phyloP scores from a whole-genome alignment of 2,113 vertebrate species.

The Rostratula benghalensis region DNA sequence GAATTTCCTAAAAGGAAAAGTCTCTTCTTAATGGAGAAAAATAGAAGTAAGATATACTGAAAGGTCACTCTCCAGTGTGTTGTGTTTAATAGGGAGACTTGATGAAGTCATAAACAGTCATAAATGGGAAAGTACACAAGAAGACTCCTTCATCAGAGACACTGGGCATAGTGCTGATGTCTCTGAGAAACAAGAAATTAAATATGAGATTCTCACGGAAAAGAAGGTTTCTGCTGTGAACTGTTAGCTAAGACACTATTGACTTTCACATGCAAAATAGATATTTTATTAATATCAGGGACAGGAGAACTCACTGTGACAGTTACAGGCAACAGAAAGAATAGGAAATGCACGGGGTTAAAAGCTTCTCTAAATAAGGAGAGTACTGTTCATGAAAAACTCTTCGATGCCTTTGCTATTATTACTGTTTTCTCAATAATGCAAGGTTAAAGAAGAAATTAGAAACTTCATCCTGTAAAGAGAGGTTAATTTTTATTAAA shows the following conservation, averaged over 20 bases:
- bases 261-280: not conserved
- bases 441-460: not conserved
- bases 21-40: not conserved
- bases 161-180: not conserved
- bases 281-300: not conserved
- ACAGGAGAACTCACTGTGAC: not conserved
- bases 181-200: not conserved
- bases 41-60: not conserved
- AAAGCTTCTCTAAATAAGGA: not conserved
- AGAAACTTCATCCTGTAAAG: not conserved
- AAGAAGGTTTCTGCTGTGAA: not conserved
- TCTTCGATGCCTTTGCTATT: not conserved
- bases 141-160: not conserved
- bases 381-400: not conserved
- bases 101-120: not conserved
- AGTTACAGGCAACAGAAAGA: not conserved
- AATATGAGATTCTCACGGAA: not conserved
- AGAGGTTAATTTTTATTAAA: slow-evolving; percentile 29
- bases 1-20: not conserved
- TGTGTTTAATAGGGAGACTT: not conserved
- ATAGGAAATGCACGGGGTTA: not conserved
- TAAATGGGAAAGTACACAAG: not conserved
- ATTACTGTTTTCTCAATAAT: not conserved
- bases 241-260: not conserved
- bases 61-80: not conserved